Evolutionary conservation across 2,888 invertebrate species (phyloP), one percentile per base, ranked within the genome.

Genomic region (Thera britannica): DNA sequence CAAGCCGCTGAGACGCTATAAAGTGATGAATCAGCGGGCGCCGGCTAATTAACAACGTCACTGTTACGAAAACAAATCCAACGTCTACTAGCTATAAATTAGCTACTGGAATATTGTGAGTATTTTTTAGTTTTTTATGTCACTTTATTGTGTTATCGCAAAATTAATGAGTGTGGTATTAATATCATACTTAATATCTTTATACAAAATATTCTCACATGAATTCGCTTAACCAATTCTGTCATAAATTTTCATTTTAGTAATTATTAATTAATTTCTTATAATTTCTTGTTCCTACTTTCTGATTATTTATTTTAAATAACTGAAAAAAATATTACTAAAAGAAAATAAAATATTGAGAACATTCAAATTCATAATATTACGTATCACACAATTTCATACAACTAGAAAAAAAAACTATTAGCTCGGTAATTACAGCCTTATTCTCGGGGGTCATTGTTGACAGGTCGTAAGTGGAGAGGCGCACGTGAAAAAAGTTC

Each of bases 11-110:
- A 89, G 90, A 91, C 91, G 90, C 83, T 91, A 87, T 89, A 89
- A 88, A 92, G 93, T 93, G 92, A 93, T 93, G 93, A 93, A 91
- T 93, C 90, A 93, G 92, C 92, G 91, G 84, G 88, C 90, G 89
- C 89, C 89, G 89, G 89, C 88, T 92, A 92, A 93, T 93, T 93
- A 92, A 89, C 87, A 83, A 81, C 89, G 88, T 86, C 85, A 85
- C 85, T 87, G 87, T 83, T 87, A 87, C 90, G 88, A 90, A 91
- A 92, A 92, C 92, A 92, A 89, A 90, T 86, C 86, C 83, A 83
- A 81, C 86, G 81, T 84, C 83, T 72, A 77, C 81, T 78, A 79
- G 75, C 83, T 78, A 76, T 64, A 70, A 74, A 77, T 82, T 81
- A 82, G 75, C 83, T 83, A 77, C 83, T 80, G 83, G 80, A 77